Evolutionary conservation across 2,888 invertebrate species (phyloP).

Genomic region (Apamea monoglypha): DNA sequence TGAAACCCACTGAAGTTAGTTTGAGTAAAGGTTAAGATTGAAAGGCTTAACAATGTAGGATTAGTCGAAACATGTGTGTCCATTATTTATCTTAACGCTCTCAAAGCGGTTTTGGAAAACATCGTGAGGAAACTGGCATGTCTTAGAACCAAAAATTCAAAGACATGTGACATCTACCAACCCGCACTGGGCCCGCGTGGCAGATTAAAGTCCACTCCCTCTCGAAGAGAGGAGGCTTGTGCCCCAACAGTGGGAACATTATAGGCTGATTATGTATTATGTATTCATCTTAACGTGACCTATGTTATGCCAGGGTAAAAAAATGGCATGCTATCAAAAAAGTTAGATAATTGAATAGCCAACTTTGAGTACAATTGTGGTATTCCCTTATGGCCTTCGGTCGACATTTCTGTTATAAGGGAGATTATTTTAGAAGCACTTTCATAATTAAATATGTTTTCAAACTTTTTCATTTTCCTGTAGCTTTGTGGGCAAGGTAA

Average conservation of each 20-base stretch:
- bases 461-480: not conserved
- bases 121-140: no score
- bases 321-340: not conserved
- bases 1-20: not conserved
- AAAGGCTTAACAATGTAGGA: not conserved
- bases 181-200: no score
- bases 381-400: not conserved
- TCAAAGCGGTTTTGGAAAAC: no score
- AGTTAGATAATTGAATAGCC: not conserved
- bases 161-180: no score
- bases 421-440: slow-evolving; percentile 17
- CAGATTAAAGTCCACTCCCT: no score
- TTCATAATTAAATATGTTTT: slow-evolving; percentile 11
- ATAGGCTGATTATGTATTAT: not conserved
- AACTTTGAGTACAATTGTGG: not conserved
- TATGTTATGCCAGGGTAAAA: not conserved
- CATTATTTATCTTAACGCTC: not conserved
- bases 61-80: not conserved
- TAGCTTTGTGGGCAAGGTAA: not conserved
- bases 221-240: no score
- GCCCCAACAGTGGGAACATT: no score
- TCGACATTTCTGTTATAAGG: not conserved
- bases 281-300: not conserved
- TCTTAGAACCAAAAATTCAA: no score
- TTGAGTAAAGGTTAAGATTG: no score